Conservation (phyloP, 2,113 vertebrate genomes). For the Aspidoscelis tigris region DNA sequence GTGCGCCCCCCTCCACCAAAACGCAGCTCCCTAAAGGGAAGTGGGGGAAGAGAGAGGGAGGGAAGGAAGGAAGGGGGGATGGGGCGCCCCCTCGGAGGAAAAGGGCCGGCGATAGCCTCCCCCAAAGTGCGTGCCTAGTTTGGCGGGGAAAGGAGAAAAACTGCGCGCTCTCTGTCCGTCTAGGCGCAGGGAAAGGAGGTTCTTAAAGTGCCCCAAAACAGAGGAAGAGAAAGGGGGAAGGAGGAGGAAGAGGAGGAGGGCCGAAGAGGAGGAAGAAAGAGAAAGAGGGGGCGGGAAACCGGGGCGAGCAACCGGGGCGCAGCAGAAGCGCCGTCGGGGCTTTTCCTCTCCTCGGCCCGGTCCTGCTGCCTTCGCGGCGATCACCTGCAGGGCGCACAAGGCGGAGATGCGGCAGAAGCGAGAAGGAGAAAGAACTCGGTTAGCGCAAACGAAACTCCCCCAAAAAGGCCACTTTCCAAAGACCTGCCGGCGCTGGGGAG, state of each 20-base stretch:
- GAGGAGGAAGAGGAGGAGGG: conserved; percentile 40
- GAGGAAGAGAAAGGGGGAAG: not conserved
- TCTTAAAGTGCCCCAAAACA: not conserved
- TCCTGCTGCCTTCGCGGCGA: not conserved
- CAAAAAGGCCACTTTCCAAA: conserved; percentile 53
- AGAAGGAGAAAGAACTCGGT: conserved; percentile 43
- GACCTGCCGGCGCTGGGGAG: conserved; percentile 44
- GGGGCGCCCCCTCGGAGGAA: not conserved
- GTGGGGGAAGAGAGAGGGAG: too few species aligned
- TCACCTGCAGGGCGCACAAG: not conserved
- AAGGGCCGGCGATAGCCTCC: too few species aligned
- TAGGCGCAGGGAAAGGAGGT: not conserved
- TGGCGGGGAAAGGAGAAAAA: rapidly evolving
- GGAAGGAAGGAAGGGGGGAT: not conserved
- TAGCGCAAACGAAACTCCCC: not conserved
- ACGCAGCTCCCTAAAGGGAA: too few species aligned
- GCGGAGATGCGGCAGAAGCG: not conserved
- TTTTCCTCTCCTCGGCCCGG: not conserved
- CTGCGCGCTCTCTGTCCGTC: not conserved
- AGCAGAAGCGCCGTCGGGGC: not conserved
- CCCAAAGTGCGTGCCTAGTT: not conserved
- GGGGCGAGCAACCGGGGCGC: conserved; percentile 9
- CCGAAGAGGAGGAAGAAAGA: not conserved
- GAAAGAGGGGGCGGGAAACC: conserved; percentile 24
- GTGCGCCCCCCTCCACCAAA: not conserved